Conservation (phyloP, 2,888 invertebrate genomes). For the Drosophila mimica region DNA sequence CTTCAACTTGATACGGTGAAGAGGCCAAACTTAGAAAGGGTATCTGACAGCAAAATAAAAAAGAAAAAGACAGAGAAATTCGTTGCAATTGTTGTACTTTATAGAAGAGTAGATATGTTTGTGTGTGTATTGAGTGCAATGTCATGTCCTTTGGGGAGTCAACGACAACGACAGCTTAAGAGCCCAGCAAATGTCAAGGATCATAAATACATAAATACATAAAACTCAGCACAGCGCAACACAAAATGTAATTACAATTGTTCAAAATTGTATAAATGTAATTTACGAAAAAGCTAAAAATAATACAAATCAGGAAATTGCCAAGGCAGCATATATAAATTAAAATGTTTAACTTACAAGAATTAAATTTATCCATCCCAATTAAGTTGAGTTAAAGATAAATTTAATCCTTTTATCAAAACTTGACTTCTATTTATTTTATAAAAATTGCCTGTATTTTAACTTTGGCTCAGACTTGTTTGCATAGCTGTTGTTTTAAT, state of each 20-base stretch:
- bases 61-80: neutral
- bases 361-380: neutral
- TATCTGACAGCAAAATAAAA: slow-evolving; percentile 13
- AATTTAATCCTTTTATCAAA: neutral
- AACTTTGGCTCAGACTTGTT: neutral
- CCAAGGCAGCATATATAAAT: neutral
- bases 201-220: slow-evolving; percentile 22
- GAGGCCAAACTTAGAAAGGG: neutral
- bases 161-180: slow-evolving; percentile 46
- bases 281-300: slow-evolving; percentile 5
- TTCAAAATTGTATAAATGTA: slow-evolving; percentile 8
- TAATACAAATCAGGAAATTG: neutral
- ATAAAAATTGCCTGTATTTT: neutral
- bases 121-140: slow-evolving; percentile 33
- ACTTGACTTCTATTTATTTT: no score
- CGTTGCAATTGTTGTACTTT: slow-evolving; percentile 20
- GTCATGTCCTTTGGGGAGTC: slow-evolving; percentile 26
- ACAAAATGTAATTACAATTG: slow-evolving; percentile 43
- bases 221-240: neutral
- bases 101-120: slow-evolving; percentile 7
- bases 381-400: neutral
- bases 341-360: neutral
- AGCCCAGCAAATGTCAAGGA: slow-evolving; percentile 28
- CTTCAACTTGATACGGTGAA: slow-evolving; percentile 26
- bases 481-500: neutral